Evolutionary conservation across 2,888 invertebrate genomes (phyloP), one percentile per base, ranked within the genome.

Genomic region (Plusia festucae): DNA sequence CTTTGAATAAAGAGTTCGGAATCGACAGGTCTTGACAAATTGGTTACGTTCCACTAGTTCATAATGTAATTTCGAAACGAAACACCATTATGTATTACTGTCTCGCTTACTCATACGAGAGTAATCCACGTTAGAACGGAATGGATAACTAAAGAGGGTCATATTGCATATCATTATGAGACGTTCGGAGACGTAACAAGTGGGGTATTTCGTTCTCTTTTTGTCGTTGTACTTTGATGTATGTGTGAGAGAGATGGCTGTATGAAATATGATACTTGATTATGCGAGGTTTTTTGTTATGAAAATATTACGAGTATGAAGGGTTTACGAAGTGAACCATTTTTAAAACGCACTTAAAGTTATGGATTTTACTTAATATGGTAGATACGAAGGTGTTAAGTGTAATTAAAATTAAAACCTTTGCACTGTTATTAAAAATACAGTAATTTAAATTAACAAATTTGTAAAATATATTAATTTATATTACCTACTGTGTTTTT

Each of bases 161-260:
- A 87, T 84, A 85, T 87, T 89, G 91, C 90, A 91, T 91, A 90
- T 90, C 90, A 90, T 91, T 91, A 91, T 83, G 82, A 85, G 82
- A 78, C 78, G 79, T 73, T 81, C 67, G 69, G 65, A 84, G 83
- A 80, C 56, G 66, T 53, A 75, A 58, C 78, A 51, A 60, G 57
- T 66, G 56, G 30, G 58, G 54, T 73, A 56, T 56, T 65, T 73
- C 81, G 68, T 69, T 91, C 91, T 88, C 87, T 79, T 71, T 90
- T 81, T 78, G 55, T 57, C 77, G 49, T 40, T 57, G 40, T 7
- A 2, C 66, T 71, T 65, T 60, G 52, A 58, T 5, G 44, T 40
- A 60, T 13, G 77, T 55, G 57, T 65, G 79, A 87, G 57, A 52
- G 81, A 70, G 86, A 86, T 52, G 52, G 81, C 20, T 57, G 57